phyloP scores from a whole-genome alignment of 2,797 vertebrate genomes.

The Adrianichthys oophorus region DNA sequence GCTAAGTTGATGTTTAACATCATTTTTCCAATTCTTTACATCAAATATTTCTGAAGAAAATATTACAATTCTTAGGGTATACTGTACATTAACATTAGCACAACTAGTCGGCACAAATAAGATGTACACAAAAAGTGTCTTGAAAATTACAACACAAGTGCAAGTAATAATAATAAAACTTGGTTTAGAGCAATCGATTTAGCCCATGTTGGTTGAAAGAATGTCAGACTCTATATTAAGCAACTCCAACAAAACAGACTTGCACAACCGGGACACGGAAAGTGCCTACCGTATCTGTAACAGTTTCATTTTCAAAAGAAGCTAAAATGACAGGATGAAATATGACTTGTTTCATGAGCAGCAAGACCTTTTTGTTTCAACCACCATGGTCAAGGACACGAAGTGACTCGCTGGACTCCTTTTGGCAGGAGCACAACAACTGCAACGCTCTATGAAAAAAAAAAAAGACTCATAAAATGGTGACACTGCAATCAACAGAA shows the following conservation, averaged over 20 bases:
- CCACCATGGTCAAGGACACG: slow-evolving; percentile 43
- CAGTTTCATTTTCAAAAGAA: slow-evolving; percentile 10
- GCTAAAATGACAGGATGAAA: slow-evolving; percentile 17
- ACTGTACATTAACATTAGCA: too few relatives aligned
- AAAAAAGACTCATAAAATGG: slow-evolving; percentile 55
- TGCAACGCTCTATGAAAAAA: slow-evolving; percentile 57
- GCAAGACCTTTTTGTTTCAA: slow-evolving; percentile 34
- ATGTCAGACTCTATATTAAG: not conserved
- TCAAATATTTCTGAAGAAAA: too few relatives aligned
- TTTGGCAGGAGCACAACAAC: slow-evolving; percentile 56
- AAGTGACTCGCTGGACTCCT: slow-evolving; percentile 22
- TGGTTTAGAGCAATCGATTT: not conserved
- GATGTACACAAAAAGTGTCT: too few relatives aligned
- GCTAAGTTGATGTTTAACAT: too few relatives aligned
- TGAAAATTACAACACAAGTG: too few relatives aligned
- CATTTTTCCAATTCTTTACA: too few relatives aligned
- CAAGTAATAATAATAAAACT: too few relatives aligned
- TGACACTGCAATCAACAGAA: slow-evolving; percentile 48
- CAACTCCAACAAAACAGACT: not conserved
- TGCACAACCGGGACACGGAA: not conserved
- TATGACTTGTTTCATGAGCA: slow-evolving; percentile 17
- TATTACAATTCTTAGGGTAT: too few relatives aligned
- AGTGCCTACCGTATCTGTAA: not conserved
- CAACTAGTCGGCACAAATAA: too few relatives aligned
- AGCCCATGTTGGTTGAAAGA: not conserved